Evolutionary conservation across 2,888 invertebrate genomes (phyloP).

Genomic region (Netelia inedita): DNA sequence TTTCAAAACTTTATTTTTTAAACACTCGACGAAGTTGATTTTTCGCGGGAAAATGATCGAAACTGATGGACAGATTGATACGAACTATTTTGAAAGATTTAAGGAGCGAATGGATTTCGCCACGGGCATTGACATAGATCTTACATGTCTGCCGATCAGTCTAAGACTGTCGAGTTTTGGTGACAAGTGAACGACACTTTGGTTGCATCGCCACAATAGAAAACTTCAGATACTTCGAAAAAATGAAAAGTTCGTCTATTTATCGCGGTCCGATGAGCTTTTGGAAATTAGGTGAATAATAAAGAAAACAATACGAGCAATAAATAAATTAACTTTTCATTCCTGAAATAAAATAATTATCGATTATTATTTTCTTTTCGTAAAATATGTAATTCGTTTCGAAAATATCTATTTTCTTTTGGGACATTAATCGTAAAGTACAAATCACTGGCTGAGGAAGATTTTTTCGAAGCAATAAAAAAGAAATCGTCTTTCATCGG

Average conservation of each 20-base stretch:
- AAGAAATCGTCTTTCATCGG: constrained; percentile 16
- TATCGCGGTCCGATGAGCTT: not conserved
- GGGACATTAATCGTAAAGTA: not conserved
- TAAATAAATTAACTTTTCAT: constrained; percentile 17
- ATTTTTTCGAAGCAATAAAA: not conserved
- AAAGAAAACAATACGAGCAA: not conserved
- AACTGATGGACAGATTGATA: constrained; percentile 69
- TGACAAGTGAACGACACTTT: constrained; percentile 75
- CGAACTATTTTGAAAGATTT: constrained; percentile 79
- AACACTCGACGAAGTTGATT: constrained; percentile 8
- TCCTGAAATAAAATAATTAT: not conserved
- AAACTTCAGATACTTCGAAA: constrained; percentile 34
- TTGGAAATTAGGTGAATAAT: not conserved
- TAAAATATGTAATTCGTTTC: not conserved
- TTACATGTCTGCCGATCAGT: constrained; percentile 82
- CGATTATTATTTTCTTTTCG: not conserved
- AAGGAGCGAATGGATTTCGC: constrained; percentile 78
- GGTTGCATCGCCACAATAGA: constrained; percentile 55
- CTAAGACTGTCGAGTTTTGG: constrained; percentile 76
- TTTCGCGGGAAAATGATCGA: constrained; percentile 25
- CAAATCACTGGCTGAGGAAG: constrained; percentile 8
- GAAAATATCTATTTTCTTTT: not conserved
- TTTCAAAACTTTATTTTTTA: constrained; percentile 11
- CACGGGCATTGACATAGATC: constrained; percentile 80
- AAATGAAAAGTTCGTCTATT: not conserved